Conservation (phyloP, 2,113 vertebrate species). For the Alethe diademata region DNA sequence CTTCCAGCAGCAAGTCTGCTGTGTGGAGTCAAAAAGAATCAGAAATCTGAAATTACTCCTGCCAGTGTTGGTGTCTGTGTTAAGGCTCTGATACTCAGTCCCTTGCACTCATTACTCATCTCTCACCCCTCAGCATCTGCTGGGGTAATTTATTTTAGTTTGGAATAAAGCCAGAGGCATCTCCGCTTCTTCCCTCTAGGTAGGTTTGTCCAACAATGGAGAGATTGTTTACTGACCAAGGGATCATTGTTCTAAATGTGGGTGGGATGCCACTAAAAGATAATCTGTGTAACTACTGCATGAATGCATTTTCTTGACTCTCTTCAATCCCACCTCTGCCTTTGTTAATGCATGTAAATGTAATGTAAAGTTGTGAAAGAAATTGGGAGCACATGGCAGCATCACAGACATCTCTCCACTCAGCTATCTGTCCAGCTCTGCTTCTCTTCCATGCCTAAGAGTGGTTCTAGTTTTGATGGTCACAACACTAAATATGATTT, state of each 20-base stretch:
- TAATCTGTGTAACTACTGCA: background rate
- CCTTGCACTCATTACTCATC: background rate
- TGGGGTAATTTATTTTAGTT: background rate
- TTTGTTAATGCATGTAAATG: background rate
- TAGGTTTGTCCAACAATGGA: background rate
- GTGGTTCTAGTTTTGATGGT: background rate
- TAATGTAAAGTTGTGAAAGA: background rate
- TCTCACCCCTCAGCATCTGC: background rate
- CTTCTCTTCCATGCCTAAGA: background rate
- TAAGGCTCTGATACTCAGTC: background rate
- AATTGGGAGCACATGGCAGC: background rate
- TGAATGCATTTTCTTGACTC: background rate
- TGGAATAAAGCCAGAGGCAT: background rate
- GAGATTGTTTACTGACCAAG: background rate
- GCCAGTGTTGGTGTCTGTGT: background rate
- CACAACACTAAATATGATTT: background rate
- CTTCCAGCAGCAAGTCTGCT: background rate
- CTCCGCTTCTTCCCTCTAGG: background rate
- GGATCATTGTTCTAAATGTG: background rate
- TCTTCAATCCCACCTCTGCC: background rate
- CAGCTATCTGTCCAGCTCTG: background rate
- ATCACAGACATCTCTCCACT: background rate
- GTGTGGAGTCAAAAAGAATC: background rate
- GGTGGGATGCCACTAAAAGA: background rate
- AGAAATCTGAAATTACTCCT: background rate